Base-by-base conservation (phyloP, 1,140 invertebrate genomes). In the Psix sp. region DNA sequence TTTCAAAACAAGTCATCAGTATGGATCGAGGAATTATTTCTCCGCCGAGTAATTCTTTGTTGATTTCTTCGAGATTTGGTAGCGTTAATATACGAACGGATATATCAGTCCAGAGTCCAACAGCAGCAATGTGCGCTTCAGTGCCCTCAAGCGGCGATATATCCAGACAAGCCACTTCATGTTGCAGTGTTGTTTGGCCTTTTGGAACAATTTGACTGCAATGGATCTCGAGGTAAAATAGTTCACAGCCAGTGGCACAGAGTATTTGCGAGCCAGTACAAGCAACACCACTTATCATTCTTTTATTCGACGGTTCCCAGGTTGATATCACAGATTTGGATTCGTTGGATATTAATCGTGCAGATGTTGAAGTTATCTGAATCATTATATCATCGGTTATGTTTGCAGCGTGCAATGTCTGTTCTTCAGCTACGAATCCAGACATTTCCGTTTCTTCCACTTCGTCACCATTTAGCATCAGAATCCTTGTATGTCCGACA, bases 51-150 rank as follows among this genome's bases (percentile, higher is more conserved):
- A 93, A 91, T 88, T 98, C 96, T 54, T 93, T 94, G 78, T 94
- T 92, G 54, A 94, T 89, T 78, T 93, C 92, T 65, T 92, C 90
- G 13, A 98, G 88, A 35, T 90, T 87, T 0, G 96, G 96, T 39
- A 99, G 79, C 3, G 90, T 89, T 7, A 98, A 87, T 29, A 98
- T 91, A 13, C 95, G 88, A 15, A 96, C 95, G 0, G 96, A 98
- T 73, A 99, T 98, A 79, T 99, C 97, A 6, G 96, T 98, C 98
- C 98, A 99, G 13, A 99, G 88, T 0, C 98, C 98, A 26, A 99
- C 95, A 13, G 95, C 96, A 26, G 96, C 93, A 9, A 98, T 88
- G 26, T 92, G 91, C 0, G 94, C 90, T 46, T 90, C 90, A 0
- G 80, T 80, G 16, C 88, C 89, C 62, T 91, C 90, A 1, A 98